Evolutionary conservation across 1,140 invertebrate species (phyloP), one percentile per base, ranked within the genome.

Genomic region (Thalassaphorura encarpata): DNA sequence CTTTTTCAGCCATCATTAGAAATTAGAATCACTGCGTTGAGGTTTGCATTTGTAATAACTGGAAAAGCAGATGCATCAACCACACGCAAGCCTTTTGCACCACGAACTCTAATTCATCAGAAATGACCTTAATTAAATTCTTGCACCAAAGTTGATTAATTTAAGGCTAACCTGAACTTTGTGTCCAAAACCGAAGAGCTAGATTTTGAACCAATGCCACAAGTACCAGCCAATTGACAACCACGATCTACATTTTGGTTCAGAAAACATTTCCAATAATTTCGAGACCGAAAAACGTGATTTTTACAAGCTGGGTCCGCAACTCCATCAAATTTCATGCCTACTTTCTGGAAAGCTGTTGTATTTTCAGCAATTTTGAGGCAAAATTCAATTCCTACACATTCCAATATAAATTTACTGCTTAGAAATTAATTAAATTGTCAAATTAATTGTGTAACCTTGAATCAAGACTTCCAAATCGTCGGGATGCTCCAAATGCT

Each of bases 151-250:
- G n/a, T n/a, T n/a, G n/a, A n/a, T n/a, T n/a, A n/a, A n/a, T n/a
- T n/a, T n/a, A n/a, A n/a, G n/a, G n/a, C n/a, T n/a, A n/a, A 55
- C 53, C 29, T 26, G 3, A 57, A 16, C 36, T 56, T 52, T 23
- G 58, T 40, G 33, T 77, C 76, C 1, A 78, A 75, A 1, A 78
- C 76, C 8, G 74, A 68, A 3, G 65, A 66, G 0, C 66, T 54
- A 57, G 76, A 74, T 15, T 54, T 51, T 1, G 62, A 48, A 2
- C 75, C 81, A 80, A 83, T 83, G 69, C 77, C 79, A 61, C 78
- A 78, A 0, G 80, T 80, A 23, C 79, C 76, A 0, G 72, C 72
- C 2, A 75, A 74, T 70, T 82, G 80, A 72, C 75, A 69, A 66
- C 80, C 74, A 13, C 75, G 70, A 0, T 46, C 42, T 2, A 66